A percentile compares a stretch with the other conserved stretches of the same genome.
phyloP scores from a whole-genome alignment of 2,113 vertebrate species.

The Romanogobio albipinnatus region DNA sequence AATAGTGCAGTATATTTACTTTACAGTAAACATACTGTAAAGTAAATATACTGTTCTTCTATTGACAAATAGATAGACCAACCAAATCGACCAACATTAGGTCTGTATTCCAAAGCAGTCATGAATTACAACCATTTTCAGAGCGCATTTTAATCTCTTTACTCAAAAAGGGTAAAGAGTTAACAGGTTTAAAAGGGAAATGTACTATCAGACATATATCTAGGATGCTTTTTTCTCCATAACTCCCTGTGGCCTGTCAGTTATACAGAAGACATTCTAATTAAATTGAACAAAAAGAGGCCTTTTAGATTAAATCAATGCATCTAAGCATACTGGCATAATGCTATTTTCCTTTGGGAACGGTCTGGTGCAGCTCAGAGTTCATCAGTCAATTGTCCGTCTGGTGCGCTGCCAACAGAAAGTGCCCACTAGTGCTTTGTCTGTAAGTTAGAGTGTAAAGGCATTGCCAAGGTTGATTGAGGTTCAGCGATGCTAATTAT shows the following conservation, averaged over 20 bases:
- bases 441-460: background rate
- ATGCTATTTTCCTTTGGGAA: background rate
- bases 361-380: background rate
- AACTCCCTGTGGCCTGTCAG: background rate
- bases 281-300: background rate
- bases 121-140: too few relatives aligned
- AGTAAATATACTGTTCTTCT: too few relatives aligned
- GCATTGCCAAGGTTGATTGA: background rate
- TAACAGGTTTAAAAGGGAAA: background rate
- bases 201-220: background rate
- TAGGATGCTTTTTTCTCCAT: background rate
- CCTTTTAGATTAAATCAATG: constrained; percentile 13
- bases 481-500: background rate
- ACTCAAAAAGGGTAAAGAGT: too few relatives aligned
- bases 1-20: too few relatives aligned
- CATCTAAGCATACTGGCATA: background rate
- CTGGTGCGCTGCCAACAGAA: constrained; percentile 4
- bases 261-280: background rate
- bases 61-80: too few relatives aligned
- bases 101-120: too few relatives aligned
- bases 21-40: too few relatives aligned
- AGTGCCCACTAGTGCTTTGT: background rate
- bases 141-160: too few relatives aligned
- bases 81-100: too few relatives aligned
- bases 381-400: constrained; percentile 27